Conservation (phyloP, 1,140 invertebrate genomes). For the Mercenaria mercenaria region DNA sequence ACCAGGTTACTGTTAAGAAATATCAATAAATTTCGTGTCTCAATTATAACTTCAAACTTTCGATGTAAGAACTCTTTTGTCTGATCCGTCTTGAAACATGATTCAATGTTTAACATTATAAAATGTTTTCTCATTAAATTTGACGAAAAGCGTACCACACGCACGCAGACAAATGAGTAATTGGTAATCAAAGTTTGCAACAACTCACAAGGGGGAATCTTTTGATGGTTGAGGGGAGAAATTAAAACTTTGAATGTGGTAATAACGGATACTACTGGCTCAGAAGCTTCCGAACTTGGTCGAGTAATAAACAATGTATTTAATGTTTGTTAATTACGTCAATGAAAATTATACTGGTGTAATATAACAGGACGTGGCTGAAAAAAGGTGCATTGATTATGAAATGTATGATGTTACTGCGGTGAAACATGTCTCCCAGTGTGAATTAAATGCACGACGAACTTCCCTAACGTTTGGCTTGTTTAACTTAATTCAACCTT, state of each 20-base stretch:
- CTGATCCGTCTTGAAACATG: conserved; percentile 15
- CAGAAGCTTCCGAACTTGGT: neutral
- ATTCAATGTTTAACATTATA: conserved; percentile 17
- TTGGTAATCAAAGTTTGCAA: neutral
- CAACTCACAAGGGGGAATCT: neutral
- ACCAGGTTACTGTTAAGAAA: neutral
- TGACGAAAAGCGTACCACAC: conserved; percentile 14
- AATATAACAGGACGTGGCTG: neutral
- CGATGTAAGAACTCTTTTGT: neutral
- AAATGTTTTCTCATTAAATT: conserved; percentile 38
- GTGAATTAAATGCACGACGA: neutral
- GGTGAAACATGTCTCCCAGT: too few relatives aligned
- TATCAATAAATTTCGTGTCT: conserved; percentile 15
- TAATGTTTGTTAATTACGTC: conserved; percentile 12
- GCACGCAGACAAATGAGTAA: conserved; percentile 19
- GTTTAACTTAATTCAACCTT: too few relatives aligned
- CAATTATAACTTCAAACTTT: conserved; percentile 32
- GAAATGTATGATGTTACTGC: neutral
- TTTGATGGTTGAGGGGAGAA: neutral
- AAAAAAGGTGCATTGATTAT: neutral
- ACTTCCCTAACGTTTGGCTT: too few relatives aligned
- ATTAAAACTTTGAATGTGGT: conserved; percentile 1
- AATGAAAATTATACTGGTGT: neutral
- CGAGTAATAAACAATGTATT: conserved; percentile 27
- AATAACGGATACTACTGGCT: neutral